Evolutionary conservation across 1,140 invertebrate species (phyloP).

Genomic region (Gryon sp.): DNA sequence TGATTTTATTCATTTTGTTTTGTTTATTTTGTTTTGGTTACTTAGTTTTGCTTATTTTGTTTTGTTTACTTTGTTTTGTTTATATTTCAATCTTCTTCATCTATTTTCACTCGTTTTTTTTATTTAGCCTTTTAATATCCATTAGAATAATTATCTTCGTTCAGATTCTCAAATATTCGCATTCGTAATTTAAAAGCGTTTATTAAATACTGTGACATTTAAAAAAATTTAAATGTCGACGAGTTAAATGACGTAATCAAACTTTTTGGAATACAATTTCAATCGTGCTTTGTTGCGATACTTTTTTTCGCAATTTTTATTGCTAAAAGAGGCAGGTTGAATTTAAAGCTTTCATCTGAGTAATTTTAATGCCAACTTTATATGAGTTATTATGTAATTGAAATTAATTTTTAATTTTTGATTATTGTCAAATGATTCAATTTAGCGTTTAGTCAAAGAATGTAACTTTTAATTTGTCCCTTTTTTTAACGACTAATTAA

Average conservation of each 20-base stretch:
- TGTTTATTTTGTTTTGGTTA: constrained; percentile 37
- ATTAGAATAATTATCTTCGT: constrained; percentile 66
- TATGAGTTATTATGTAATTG: constrained; percentile 37
- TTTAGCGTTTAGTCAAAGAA: no score
- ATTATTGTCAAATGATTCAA: no score
- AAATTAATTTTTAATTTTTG: constrained; percentile 42
- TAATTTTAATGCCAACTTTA: constrained; percentile 44
- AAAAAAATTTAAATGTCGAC: no score
- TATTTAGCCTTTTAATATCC: constrained; percentile 53
- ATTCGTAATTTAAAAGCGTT: neutral
- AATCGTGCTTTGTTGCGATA: constrained; percentile 33
- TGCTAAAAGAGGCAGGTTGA: constrained; percentile 31
- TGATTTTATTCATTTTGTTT: constrained; percentile 15
- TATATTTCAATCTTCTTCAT: neutral
- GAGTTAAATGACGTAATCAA: constrained; percentile 38
- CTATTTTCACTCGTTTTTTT: constrained; percentile 21
- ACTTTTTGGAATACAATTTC: constrained; percentile 52
- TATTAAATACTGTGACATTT: no score
- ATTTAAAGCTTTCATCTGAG: constrained; percentile 32
- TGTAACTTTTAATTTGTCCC: no score
- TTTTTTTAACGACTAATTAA: no score
- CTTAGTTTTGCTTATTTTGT: neutral
- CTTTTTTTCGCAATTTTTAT: constrained; percentile 36
- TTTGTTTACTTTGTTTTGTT: constrained; percentile 35
- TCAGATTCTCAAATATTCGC: neutral